These are phyloP conservation scores for Balanococcus diminutus DNA, from an alignment of 2,888 invertebrate species.

Conservation along the genomic window DNA sequence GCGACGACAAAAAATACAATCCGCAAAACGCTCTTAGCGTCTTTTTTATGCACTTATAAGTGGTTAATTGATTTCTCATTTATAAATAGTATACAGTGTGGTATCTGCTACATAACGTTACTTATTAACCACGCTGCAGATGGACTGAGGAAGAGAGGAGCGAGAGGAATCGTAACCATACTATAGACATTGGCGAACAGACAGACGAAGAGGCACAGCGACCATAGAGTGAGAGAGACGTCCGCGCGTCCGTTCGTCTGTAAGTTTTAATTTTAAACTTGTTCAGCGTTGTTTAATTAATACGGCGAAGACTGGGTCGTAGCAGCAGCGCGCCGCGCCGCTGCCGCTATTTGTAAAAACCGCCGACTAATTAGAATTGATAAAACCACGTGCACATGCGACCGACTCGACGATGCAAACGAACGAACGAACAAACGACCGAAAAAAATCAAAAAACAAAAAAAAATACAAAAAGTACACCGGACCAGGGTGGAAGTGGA, in stretches of 20 bases:
- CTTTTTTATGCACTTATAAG: not conserved
- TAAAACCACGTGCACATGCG: slow-evolving; percentile 2
- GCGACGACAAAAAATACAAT: too few species aligned
- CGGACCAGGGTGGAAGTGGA: too few species aligned
- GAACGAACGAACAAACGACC: too few species aligned
- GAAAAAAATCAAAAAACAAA: too few species aligned
- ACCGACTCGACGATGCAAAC: too few species aligned
- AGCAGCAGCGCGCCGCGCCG: not conserved
- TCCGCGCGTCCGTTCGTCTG: not conserved
- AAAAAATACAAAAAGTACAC: too few species aligned
- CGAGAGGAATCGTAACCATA: too few species aligned
- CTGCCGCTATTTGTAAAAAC: not conserved
- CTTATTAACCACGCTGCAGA: not conserved
- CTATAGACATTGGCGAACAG: too few species aligned
- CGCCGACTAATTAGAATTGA: slow-evolving; percentile 20
- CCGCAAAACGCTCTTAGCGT: too few species aligned
- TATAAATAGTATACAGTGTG: not conserved
- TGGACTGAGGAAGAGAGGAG: not conserved
- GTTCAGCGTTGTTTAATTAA: not conserved
- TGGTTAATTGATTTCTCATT: not conserved
- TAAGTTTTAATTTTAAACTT: not conserved
- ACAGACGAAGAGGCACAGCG: too few species aligned
- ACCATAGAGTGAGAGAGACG: not conserved
- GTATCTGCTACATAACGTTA: not conserved
- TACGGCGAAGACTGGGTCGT: not conserved